Percentiles rank a stretch among this genome's conserved stretches.
These are phyloP conservation scores for Pica pica DNA, from an alignment of 2,113 vertebrate genomes.

Conservation along the genomic window DNA sequence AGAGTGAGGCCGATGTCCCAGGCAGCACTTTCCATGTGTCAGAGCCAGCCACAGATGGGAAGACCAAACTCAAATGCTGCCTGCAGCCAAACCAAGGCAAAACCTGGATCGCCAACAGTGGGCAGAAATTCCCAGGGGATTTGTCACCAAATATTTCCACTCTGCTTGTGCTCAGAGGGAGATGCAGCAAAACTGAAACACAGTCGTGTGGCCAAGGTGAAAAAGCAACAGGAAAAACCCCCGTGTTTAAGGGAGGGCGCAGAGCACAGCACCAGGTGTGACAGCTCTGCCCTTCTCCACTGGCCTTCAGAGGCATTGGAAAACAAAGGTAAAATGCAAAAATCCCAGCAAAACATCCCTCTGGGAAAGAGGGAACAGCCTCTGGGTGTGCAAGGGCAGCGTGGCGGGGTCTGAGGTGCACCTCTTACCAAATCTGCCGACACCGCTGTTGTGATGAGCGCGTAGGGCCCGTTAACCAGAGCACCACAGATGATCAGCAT, in stretches of 20 bases:
- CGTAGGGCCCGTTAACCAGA: slow-evolving; percentile 93
- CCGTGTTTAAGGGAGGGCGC: fast-evolving
- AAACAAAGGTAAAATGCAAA: neutral
- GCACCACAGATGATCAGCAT: slow-evolving; percentile 91
- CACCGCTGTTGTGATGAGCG: slow-evolving; percentile 94
- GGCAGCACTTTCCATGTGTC: neutral
- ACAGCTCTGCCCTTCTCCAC: neutral
- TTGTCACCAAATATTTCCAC: neutral
- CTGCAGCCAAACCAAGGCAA: neutral
- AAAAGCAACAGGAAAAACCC: neutral
- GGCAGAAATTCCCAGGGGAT: neutral
- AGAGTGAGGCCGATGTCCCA: fast-evolving
- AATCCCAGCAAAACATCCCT: neutral
- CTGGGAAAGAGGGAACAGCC: neutral
- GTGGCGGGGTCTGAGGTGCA: fast-evolving
- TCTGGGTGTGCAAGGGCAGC: neutral
- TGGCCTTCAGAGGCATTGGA: neutral
- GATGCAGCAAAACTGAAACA: neutral
- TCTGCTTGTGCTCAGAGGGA: neutral
- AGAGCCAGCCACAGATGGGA: fast-evolving
- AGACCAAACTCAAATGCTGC: neutral
- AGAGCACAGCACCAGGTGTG: fast-evolving
- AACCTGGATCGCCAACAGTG: fast-evolving
- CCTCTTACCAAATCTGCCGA: slow-evolving; percentile 90
- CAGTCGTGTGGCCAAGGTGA: neutral